Evolutionary conservation across 2,888 invertebrate genomes (phyloP).

Genomic region (Petrolisthes manimaculis): DNA sequence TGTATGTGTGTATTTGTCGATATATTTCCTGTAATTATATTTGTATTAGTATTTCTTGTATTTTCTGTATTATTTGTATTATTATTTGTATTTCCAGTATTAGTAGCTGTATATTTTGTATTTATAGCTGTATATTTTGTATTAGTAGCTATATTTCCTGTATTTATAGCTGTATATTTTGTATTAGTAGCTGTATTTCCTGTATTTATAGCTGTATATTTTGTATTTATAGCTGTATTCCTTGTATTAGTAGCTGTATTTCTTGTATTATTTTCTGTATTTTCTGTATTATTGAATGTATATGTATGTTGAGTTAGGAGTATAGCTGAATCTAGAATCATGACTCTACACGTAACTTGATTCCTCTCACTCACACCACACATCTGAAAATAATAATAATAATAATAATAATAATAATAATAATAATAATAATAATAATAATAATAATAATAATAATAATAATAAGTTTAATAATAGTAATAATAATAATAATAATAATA

Average conservation of each 20-base stretch:
- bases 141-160: too few relatives aligned
- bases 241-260: not conserved
- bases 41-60: too few relatives aligned
- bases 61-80: too few relatives aligned
- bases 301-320: constrained; percentile 50
- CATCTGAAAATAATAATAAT: constrained; percentile 30
- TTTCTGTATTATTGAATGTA: not conserved
- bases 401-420: not conserved
- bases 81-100: too few relatives aligned
- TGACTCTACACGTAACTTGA: constrained; percentile 43
- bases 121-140: too few relatives aligned
- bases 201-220: too few relatives aligned
- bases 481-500: not conserved
- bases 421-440: not conserved
- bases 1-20: too few relatives aligned
- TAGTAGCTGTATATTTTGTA: too few relatives aligned
- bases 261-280: not conserved
- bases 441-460: not conserved
- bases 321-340: constrained; percentile 48
- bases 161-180: not conserved
- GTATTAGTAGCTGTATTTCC: not conserved
- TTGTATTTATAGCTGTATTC: too few relatives aligned
- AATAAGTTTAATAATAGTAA: not conserved
- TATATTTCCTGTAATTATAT: too few relatives aligned
- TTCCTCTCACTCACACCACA: constrained; percentile 48